Evolutionary conservation across 2,797 vertebrate genomes (phyloP).

Genomic region (Toxotes lorentzi): DNA sequence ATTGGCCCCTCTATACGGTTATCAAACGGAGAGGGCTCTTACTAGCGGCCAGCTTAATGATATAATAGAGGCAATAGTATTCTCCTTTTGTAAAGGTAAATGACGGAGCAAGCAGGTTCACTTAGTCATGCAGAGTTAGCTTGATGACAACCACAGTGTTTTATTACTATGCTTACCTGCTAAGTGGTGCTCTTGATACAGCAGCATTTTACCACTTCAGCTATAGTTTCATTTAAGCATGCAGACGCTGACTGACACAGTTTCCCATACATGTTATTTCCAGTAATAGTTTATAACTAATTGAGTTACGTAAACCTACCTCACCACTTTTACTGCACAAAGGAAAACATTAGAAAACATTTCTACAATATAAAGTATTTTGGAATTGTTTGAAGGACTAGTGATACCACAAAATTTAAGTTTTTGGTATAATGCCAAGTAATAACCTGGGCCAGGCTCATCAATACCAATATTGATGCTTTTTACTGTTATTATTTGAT

Average conservation of each 20-base stretch:
- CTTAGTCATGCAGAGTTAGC: slow-evolving; percentile 56
- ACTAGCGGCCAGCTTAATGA: slow-evolving; percentile 32
- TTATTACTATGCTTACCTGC: slow-evolving; percentile 49
- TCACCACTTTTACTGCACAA: neutral
- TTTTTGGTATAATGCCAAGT: neutral
- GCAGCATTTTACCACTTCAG: slow-evolving; percentile 50
- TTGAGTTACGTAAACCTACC: neutral
- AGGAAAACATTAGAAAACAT: neutral
- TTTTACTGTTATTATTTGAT: neutral
- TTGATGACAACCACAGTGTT: slow-evolving; percentile 51
- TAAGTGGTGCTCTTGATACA: slow-evolving; percentile 57
- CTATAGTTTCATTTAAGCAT: slow-evolving; percentile 22
- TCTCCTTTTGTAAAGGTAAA: slow-evolving; percentile 45
- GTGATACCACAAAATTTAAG: neutral
- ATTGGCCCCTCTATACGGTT: neutral
- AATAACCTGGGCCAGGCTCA: neutral
- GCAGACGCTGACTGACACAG: neutral
- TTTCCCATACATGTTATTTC: slow-evolving; percentile 10
- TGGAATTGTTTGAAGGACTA: neutral
- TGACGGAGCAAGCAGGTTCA: slow-evolving; percentile 40
- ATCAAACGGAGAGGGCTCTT: slow-evolving; percentile 5
- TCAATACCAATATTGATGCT: neutral
- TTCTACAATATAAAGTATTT: neutral
- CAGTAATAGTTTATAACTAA: neutral
- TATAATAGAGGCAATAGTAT: slow-evolving; percentile 37